Percentiles rank a stretch among this genome's conserved stretches.
Evolutionary conservation across 2,113 vertebrate species (phyloP).

Genomic region (Coturnix japonica): DNA sequence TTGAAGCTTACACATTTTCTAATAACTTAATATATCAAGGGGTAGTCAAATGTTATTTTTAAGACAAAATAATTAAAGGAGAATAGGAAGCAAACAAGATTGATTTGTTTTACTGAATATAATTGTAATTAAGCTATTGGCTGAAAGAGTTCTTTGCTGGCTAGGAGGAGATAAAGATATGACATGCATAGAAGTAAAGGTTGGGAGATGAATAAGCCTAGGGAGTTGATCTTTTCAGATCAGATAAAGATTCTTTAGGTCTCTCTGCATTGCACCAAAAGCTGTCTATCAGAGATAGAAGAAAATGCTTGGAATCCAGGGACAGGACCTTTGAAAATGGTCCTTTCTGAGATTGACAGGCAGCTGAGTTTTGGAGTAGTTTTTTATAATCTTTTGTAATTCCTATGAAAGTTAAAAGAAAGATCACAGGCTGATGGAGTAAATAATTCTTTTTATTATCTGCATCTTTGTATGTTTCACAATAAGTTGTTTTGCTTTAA

Average conservation of each 20-base stretch:
- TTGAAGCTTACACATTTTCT: not conserved
- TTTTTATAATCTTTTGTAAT: not conserved
- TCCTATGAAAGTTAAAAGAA: not conserved
- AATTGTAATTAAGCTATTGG: conserved; percentile 25
- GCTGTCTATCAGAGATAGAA: conserved; percentile 12
- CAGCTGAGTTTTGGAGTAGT: not conserved
- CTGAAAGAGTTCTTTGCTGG: conserved; percentile 32
- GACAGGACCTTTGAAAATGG: not conserved
- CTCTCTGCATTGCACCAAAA: conserved; percentile 49
- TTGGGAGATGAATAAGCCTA: conserved; percentile 57
- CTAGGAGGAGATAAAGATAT: conserved; percentile 55
- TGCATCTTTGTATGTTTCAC: not conserved
- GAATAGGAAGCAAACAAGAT: not conserved
- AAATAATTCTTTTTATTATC: not conserved
- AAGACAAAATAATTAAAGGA: conserved; percentile 3
- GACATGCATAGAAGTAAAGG: not conserved
- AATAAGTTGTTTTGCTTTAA: not conserved
- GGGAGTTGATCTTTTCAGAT: conserved; percentile 74
- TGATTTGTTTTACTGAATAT: conserved; percentile 8
- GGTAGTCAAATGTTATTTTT: conserved; percentile 1
- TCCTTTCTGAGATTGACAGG: not conserved
- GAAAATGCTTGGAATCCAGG: not conserved
- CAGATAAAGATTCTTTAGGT: conserved; percentile 73
- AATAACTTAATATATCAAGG: not conserved
- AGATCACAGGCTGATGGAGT: not conserved